phyloP scores from a whole-genome alignment of 2,888 invertebrate genomes.

The Hemicrepidius hirtus region DNA sequence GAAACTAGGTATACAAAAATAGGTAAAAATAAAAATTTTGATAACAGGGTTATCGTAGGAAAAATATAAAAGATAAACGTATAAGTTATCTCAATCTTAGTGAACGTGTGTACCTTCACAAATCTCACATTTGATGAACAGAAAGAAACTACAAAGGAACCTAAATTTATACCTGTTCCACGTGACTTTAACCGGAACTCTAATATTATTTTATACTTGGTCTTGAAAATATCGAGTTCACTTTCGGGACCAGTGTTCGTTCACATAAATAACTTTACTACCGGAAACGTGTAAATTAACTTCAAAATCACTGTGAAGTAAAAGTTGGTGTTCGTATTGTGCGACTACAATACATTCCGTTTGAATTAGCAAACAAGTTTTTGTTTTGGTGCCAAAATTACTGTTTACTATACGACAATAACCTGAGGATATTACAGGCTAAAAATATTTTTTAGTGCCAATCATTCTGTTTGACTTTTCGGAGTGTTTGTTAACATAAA shows the following conservation, averaged over 20 bases:
- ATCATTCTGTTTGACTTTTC: no score
- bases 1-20: not conserved
- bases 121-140: not conserved
- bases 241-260: constrained; percentile 12
- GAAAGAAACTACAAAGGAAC: constrained; percentile 3
- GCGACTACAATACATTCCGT: not conserved
- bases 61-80: not conserved
- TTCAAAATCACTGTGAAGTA: constrained; percentile 21
- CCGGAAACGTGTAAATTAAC: constrained; percentile 25
- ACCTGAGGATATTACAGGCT: no score
- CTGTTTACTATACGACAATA: not conserved
- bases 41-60: constrained; percentile 6
- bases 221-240: constrained; percentile 25
- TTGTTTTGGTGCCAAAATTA: constrained; percentile 17
- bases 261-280: constrained; percentile 15
- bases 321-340: constrained; percentile 17
- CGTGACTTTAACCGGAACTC: constrained; percentile 34
- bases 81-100: not conserved
- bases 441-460: no score
- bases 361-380: not conserved
- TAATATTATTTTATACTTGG: constrained; percentile 19
- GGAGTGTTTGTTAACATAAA: not conserved
- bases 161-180: constrained; percentile 20
- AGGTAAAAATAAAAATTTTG: constrained; percentile 2
- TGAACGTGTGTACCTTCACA: not conserved